Evolutionary conservation across 2,888 invertebrate genomes (phyloP).

Genomic region (Linyphia triangularis): DNA sequence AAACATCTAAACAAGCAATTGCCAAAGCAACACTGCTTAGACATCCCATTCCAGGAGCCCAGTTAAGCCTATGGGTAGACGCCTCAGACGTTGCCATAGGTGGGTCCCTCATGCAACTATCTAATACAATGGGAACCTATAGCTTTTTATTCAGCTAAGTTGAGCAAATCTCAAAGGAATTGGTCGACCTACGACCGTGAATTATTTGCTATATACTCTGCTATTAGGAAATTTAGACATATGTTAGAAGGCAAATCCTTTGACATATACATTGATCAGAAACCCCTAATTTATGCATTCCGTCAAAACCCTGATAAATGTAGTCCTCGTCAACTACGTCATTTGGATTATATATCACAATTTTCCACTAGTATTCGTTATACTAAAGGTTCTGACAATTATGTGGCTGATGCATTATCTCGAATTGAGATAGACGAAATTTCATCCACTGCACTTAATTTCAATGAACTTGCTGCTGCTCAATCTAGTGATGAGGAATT

Average conservation of each 20-base stretch:
- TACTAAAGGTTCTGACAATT: constrained; percentile 75
- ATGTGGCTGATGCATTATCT: constrained; percentile 51
- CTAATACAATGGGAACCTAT: constrained; percentile 10
- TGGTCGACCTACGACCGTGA: constrained; percentile 76
- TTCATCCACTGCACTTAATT: neutral
- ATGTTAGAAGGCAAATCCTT: constrained; percentile 73
- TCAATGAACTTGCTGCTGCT: neutral
- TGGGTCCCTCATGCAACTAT: constrained; percentile 77
- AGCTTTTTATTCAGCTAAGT: constrained; percentile 15
- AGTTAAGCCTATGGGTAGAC: constrained; percentile 78
- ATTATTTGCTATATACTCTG: constrained; percentile 77
- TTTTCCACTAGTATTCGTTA: constrained; percentile 76
- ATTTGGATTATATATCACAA: neutral
- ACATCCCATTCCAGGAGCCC: constrained; percentile 43
- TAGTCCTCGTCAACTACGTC: neutral
- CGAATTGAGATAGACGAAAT: constrained; percentile 15
- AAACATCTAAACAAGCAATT: neutral
- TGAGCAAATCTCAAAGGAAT: constrained; percentile 30
- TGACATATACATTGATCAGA: constrained; percentile 63
- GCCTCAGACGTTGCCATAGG: constrained; percentile 78
- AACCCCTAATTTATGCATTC: constrained; percentile 77
- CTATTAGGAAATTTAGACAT: constrained; percentile 76
- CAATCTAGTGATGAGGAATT: neutral
- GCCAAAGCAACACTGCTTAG: constrained; percentile 27
- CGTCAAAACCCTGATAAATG: constrained; percentile 76